Conservation (phyloP, 37 sponge, comb jelly and placozoan species). For the Diacarnus erythraeanus region DNA sequence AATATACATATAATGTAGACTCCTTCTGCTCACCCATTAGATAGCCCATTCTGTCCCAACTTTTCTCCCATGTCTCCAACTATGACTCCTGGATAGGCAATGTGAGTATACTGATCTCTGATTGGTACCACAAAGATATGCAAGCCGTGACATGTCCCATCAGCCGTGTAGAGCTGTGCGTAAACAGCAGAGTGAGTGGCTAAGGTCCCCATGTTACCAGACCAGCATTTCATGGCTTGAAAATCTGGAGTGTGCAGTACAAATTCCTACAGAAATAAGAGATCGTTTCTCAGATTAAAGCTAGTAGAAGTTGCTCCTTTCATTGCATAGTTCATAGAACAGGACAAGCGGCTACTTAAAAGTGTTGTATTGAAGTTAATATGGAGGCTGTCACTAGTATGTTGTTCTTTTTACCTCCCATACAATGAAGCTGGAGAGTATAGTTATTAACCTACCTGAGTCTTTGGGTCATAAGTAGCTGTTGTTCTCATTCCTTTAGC, state of each 20-base stretch:
- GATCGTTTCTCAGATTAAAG: too few species aligned
- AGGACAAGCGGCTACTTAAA: neutral
- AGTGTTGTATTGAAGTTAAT: neutral
- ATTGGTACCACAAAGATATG: constrained; percentile 92
- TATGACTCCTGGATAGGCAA: constrained; percentile 77
- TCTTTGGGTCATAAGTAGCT: constrained; percentile 90
- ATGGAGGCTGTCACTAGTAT: too few species aligned
- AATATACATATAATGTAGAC: too few species aligned
- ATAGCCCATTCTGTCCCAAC: constrained; percentile 86
- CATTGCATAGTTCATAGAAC: too few species aligned
- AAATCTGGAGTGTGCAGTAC: constrained; percentile 91
- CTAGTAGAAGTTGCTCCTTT: too few species aligned
- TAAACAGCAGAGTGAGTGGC: constrained; percentile 89
- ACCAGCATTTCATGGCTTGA: constrained; percentile 95
- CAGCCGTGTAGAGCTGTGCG: constrained; percentile 93
- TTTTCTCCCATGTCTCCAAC: constrained; percentile 96
- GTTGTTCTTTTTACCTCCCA: too few species aligned
- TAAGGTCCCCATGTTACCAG: constrained; percentile 80
- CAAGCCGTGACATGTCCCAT: constrained; percentile 89
- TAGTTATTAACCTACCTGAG: constrained; percentile 43
- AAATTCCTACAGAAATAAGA: constrained; percentile 77
- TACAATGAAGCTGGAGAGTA: neutral
- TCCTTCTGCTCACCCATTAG: constrained; percentile 97
- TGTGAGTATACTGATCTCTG: constrained; percentile 70
- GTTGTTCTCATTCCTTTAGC: constrained; percentile 89